Conservation (phyloP, 1,140 invertebrate species). For the Drosophila elegans region DNA sequence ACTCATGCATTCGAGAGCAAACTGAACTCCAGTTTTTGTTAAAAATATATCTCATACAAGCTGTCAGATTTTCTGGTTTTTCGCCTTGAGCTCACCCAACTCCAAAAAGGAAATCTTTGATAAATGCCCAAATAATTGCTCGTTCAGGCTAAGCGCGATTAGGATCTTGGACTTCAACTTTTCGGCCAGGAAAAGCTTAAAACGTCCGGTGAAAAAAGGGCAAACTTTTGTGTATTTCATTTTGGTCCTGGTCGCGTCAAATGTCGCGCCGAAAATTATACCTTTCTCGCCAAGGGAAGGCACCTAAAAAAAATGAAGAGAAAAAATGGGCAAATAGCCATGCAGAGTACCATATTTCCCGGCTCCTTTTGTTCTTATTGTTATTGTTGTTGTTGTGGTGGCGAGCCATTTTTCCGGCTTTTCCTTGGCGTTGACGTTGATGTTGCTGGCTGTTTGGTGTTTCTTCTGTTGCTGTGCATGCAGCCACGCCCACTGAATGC, state of each 20-base stretch:
- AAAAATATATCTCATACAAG: conserved; percentile 17
- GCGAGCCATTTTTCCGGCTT: conserved; percentile 79
- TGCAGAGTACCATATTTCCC: conserved; percentile 39
- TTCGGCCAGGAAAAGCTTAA: not conserved
- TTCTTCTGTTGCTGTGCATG: conserved; percentile 47
- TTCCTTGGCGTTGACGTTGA: conserved; percentile 76
- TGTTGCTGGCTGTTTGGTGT: conserved; percentile 32
- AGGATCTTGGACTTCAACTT: conserved; percentile 39
- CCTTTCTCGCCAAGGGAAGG: conserved; percentile 36
- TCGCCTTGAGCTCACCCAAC: conserved; percentile 2
- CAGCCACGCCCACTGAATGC: conserved; percentile 60
- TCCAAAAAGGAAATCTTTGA: conserved; percentile 32
- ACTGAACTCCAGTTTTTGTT: conserved; percentile 2
- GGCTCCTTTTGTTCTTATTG: not conserved
- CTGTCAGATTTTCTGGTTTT: conserved; percentile 24
- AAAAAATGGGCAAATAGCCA: conserved; percentile 62
- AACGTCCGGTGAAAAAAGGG: conserved; percentile 3
- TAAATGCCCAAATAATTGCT: conserved; percentile 55
- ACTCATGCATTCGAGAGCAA: not conserved
- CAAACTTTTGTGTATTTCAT: conserved; percentile 39
- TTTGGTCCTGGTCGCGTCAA: conserved; percentile 69
- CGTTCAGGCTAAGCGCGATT: conserved; percentile 43
- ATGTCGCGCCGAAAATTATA: conserved; percentile 83
- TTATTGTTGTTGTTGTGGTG: conserved; percentile 48
- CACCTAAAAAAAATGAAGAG: not conserved